Evolutionary conservation across 1,140 invertebrate species (phyloP).

Genomic region (Drosophila nebulosa): DNA sequence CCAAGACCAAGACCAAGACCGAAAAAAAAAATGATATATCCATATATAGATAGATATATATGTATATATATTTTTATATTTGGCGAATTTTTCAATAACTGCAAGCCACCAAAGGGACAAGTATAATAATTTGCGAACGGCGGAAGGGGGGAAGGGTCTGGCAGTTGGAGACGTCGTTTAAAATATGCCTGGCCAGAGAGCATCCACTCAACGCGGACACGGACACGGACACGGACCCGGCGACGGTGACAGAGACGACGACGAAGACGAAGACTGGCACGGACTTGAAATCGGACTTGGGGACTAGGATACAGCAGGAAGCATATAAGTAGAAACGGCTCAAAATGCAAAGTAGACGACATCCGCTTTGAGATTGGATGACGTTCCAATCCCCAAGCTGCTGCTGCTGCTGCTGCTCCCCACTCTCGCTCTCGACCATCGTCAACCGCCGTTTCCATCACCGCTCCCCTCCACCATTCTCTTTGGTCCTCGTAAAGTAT

Average conservation of each 20-base stretch:
- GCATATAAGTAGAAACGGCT: slow-evolving; percentile 77
- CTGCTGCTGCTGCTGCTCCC: not conserved
- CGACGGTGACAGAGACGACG: too few relatives aligned
- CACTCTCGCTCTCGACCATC: slow-evolving; percentile 6
- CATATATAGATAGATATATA: not conserved
- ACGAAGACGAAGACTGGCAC: slow-evolving; percentile 21
- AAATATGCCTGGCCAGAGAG: slow-evolving; percentile 62
- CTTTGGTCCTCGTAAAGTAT: slow-evolving; percentile 67
- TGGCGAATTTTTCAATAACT: slow-evolving; percentile 77
- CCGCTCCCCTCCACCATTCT: slow-evolving; percentile 14
- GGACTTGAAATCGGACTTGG: slow-evolving; percentile 34
- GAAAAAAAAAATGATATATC: slow-evolving; percentile 28
- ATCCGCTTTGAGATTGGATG: slow-evolving; percentile 79
- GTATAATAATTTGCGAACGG: slow-evolving; percentile 59
- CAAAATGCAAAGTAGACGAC: slow-evolving; percentile 79
- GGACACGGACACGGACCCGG: slow-evolving; percentile 36
- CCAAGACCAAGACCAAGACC: too few relatives aligned
- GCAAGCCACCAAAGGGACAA: slow-evolving; percentile 45
- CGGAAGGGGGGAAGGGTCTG: slow-evolving; percentile 1
- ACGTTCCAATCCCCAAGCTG: slow-evolving; percentile 38
- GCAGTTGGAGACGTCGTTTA: slow-evolving; percentile 56
- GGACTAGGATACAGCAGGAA: slow-evolving; percentile 50
- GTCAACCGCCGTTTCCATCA: not conserved
- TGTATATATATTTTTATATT: not conserved
- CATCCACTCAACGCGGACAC: not conserved